A percentile compares a stretch with the other conserved stretches of the same genome.
Conservation (phyloP, 2,797 vertebrate genomes). For the Mionectes olivaceus region DNA sequence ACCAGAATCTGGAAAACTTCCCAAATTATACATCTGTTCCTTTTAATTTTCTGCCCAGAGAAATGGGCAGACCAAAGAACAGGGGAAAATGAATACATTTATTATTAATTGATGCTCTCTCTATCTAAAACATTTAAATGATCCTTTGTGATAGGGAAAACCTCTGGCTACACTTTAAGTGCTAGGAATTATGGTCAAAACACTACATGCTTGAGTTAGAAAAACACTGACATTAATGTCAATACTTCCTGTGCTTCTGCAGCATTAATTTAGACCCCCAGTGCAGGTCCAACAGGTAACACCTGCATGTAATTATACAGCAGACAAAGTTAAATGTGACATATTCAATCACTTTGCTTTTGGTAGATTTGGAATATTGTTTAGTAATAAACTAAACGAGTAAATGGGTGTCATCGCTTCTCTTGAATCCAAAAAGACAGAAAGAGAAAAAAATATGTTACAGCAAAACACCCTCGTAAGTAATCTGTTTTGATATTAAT, state of each 20-base stretch:
- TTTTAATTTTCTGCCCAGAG: constrained; percentile 29
- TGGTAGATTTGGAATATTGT: not conserved
- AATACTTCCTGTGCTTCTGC: not conserved
- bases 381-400: not conserved
- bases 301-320: not conserved
- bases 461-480: not conserved
- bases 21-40: constrained; percentile 18
- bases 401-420: not conserved
- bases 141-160: not conserved
- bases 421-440: not conserved
- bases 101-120: not conserved
- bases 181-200: not conserved
- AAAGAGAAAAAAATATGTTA: not conserved
- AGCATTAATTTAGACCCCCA: not conserved
- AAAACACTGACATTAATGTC: not conserved
- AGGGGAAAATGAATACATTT: not conserved
- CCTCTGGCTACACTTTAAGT: not conserved
- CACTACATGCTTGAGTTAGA: not conserved
- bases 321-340: not conserved
- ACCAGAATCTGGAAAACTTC: not conserved
- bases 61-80: not conserved
- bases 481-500: not conserved
- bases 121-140: not conserved
- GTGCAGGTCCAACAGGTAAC: not conserved
- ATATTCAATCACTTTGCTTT: not conserved